These are phyloP conservation scores for Pipistrellus nathusii DNA, from an alignment of 2,797 vertebrate species.

Conservation along the genomic window DNA sequence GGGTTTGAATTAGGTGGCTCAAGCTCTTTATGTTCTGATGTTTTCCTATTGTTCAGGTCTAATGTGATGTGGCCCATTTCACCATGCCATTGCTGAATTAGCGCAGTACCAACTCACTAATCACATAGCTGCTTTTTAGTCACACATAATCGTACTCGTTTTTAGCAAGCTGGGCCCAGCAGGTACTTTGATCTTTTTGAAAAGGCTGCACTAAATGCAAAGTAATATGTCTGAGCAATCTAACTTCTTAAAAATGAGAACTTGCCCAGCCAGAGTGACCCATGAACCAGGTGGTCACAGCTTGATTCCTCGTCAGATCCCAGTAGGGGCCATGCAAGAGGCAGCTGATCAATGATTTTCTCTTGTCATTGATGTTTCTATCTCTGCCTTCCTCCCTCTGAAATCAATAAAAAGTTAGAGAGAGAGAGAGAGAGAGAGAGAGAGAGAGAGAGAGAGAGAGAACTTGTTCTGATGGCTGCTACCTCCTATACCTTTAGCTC, in stretches of 20 bases:
- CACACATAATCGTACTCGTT: not conserved
- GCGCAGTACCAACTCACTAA: not conserved
- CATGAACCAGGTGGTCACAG: no score
- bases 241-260: not conserved
- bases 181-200: slow-evolving; percentile 31
- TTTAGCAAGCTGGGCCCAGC: not conserved
- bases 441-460: no score
- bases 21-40: not conserved
- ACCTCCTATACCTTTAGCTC: not conserved
- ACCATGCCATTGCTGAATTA: not conserved
- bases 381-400: no score
- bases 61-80: not conserved
- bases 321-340: no score
- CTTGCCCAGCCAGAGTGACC: no score
- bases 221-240: not conserved
- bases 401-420: no score
- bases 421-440: no score
- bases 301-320: no score
- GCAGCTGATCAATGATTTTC: no score
- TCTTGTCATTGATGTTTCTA: no score
- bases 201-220: not conserved
- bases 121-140: not conserved
- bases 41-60: not conserved
- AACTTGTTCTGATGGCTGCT: not conserved
- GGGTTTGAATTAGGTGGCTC: not conserved